Base-by-base conservation (phyloP, 2,113 vertebrate genomes). In the Acrocephalus arundinaceus region DNA sequence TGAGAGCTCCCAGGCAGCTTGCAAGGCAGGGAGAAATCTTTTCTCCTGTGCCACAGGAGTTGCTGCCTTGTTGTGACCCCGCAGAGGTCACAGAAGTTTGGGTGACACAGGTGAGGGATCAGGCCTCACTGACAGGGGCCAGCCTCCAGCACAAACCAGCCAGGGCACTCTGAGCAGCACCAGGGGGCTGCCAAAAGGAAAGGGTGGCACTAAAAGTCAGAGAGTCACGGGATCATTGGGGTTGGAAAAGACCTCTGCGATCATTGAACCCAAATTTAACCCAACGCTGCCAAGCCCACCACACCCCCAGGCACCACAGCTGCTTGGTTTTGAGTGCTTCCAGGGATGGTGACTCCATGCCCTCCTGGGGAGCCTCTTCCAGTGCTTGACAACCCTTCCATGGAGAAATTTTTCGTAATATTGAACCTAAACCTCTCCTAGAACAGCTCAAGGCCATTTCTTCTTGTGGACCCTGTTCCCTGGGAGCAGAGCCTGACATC, bases 1-100 rank as follows among this genome's bases (percentile, higher is more conserved):
- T n/a, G 2, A 8, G 33, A 90, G 79, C 59, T 68, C 31, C 51
- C 67, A 48, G 41, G 12, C 57, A 75, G 85, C 54, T 80, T 12
- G 63, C 27, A 39, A 7, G 1, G 2, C 2, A 7, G 28, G 31
- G 15, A 4, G 41, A 57, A 63, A 85, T 0, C 1, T 33, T 21
- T 19, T 62, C 7, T 20, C 37, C 27, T 4, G 7, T 5, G 55
- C 55, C 39, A 30, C 0, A 12, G 0, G 11, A 18, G 13, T 0
- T 31, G 45, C 1, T 62, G 71, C 43, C 43, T 63, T 73, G 77
- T 5, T 18, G 39, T 9, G 55, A n/a, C 35, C 22, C n/a, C 11
- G 0, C 1, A 31, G 14, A 31, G 31, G 77, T 15, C 7, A 11
- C 43, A 39, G 39, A 16, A 11, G 10, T 25, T 5, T 2, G 33